A percentile compares a stretch with the other conserved stretches of the same genome.
Evolutionary conservation across 2,888 invertebrate species (phyloP).

Genomic region (Catocala sponsa): DNA sequence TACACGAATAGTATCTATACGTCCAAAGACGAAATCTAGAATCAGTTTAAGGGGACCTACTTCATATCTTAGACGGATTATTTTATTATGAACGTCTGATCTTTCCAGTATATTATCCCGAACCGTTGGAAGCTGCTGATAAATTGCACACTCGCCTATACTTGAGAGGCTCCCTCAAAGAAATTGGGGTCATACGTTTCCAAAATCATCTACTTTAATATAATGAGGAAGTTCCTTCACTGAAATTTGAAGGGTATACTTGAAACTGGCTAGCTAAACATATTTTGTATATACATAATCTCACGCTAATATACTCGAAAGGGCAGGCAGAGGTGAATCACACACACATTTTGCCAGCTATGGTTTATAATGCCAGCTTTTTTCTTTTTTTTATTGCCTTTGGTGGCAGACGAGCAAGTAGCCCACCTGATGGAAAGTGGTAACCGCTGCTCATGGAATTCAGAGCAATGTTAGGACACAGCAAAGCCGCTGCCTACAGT

Average conservation of each 20-base stretch:
- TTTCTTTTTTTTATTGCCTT: too few species aligned
- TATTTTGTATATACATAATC: too few species aligned
- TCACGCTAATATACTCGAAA: too few species aligned
- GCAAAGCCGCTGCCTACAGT: too few species aligned
- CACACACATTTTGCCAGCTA: too few species aligned
- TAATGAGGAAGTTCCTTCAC: not conserved
- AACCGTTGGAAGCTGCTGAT: conserved; percentile 18
- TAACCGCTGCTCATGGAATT: too few species aligned
- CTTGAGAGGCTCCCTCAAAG: conserved; percentile 6
- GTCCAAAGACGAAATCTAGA: not conserved
- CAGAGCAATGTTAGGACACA: too few species aligned
- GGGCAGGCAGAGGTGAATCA: too few species aligned
- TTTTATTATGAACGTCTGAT: conserved; percentile 2
- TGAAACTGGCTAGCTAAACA: not conserved
- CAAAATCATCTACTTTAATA: conserved; percentile 24
- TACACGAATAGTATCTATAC: too few species aligned
- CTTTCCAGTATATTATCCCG: not conserved
- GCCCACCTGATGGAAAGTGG: too few species aligned
- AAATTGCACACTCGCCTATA: conserved; percentile 32
- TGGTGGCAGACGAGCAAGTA: too few species aligned
- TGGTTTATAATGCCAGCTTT: too few species aligned
- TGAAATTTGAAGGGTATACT: not conserved
- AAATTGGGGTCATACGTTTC: conserved; percentile 25
- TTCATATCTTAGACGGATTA: not conserved
- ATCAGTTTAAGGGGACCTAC: not conserved